Evolutionary conservation across 2,888 invertebrate genomes (phyloP).

Genomic region (Baronia brevicornis): DNA sequence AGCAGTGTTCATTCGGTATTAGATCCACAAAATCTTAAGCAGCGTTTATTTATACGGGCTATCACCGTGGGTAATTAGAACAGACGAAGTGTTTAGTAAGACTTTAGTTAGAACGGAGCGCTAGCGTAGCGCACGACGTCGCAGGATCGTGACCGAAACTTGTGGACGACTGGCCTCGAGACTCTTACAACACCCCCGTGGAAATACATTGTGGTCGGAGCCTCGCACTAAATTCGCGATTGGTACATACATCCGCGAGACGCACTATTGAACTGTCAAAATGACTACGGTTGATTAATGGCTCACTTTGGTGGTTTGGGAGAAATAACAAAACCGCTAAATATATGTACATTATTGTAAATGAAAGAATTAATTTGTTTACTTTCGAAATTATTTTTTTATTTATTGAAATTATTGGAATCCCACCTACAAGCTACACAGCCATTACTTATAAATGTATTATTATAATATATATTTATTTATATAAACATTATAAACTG

Average conservation of each 20-base stretch:
- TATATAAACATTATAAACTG: too few species aligned
- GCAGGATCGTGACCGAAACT: conserved; percentile 54
- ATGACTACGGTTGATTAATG: conserved; percentile 4
- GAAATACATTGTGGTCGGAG: conserved; percentile 53
- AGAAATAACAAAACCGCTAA: too few species aligned
- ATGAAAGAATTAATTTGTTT: too few species aligned
- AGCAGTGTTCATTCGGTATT: too few species aligned
- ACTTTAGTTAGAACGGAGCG: conserved; percentile 27
- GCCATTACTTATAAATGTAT: too few species aligned
- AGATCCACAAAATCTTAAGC: too few species aligned
- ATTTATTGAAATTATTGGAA: too few species aligned
- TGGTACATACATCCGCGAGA: conserved; percentile 50
- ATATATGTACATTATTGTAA: too few species aligned
- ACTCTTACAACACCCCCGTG: conserved; percentile 52
- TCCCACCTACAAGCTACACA: too few species aligned
- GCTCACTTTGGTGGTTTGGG: too few species aligned
- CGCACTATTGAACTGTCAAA: conserved; percentile 12
- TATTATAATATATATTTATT: too few species aligned
- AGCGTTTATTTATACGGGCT: conserved; percentile 6
- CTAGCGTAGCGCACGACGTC: conserved; percentile 43
- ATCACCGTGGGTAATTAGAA: conserved; percentile 13
- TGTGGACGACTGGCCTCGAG: conserved; percentile 56
- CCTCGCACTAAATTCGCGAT: conserved; percentile 58
- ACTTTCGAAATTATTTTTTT: too few species aligned
- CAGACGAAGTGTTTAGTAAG: conserved; percentile 31